Base-by-base conservation (phyloP, 2,113 vertebrate species). In the Seriola dumerili region DNA sequence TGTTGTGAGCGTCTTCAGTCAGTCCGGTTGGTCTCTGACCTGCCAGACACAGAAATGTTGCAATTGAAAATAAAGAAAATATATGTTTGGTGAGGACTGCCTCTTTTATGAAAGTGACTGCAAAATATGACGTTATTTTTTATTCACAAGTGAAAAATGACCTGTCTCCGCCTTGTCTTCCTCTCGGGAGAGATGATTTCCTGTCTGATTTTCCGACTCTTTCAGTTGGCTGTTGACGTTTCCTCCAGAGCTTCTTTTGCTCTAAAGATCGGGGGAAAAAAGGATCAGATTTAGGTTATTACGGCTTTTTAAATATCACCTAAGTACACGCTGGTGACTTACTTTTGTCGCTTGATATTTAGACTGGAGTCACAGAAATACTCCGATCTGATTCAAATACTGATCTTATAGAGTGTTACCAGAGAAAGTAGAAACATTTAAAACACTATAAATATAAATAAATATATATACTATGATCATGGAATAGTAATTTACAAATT, bases 11-110 rank as follows among this genome's bases (percentile, higher is more conserved):
- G 3, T 81, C 63, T 8, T 74, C 59, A 57, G n/a, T 78, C 50
- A 0, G 46, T 72, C 36, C 75, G 1, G 12, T 73, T 21, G 8
- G 3, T 78, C 8, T 72, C 38, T 75, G 69, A 81, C 76, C 90
- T 92, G 87, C 52, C 34, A 82, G 70, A 85, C 42, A 61, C 21
- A 79, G 10, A 84, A 29, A 67, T 40, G 16, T 73, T 79, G 17
- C 17, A 59, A 23, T 13, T 10, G 14, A 19, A 34, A 42, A 23
- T 36, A 32, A 79, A 42, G 4, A 44, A 7, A 21, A 40, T 50
- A 50, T 8, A 40, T 40, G 7, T n/a, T 38, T 40, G 8, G 62
- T 48, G 14, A 65, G 50, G 44, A 25, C 23, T 21, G 4, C 3
- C 29, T 34, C 29, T 52, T 54, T 38, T 68, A 80, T 38, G 0